Base-by-base conservation (phyloP, 2,113 vertebrate species). In the Myodes glareolus region DNA sequence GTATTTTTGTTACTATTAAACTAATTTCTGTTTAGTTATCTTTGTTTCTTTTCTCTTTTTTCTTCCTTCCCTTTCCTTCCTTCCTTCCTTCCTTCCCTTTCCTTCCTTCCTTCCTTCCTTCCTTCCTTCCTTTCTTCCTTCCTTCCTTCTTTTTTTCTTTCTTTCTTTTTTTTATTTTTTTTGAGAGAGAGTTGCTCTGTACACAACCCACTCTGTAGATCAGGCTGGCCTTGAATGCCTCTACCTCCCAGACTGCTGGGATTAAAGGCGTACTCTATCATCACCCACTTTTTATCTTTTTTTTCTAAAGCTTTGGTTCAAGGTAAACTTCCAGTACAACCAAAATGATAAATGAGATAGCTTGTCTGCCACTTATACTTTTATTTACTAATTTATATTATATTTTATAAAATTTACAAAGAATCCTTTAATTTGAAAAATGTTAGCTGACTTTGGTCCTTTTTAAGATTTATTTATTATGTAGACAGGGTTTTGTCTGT, bases 231-330 rank as follows among this genome's bases (percentile, higher is more conserved):
- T n/a, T 3, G 17, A 39, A 72, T 19, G 19, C n/a, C 8, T 73
- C 70, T 73, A n/a, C 19, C 70, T 39, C 70, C 19, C 7, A 19
- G n/a, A 72, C 8, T 23, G 19, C 70, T 39, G 19, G 36, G 36
- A 39, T 70, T 70, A 19, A 70, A n/a, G 68, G 68, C 7, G 1
- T 72, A 16, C 3, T 1, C 70, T 21, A 11, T n/a, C n/a, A 73
- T 8, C n/a, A 39, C 70, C 9, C 19, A 21, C 36, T 21, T 73
- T 45, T 0, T 94, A 19, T 81, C 29, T 78, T 61, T 95, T n/a
- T 36, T 94, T 94, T 95, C 29, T 97, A 75, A 93, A 88, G 29
- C 76, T 78, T 88, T 94, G 50, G 7, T 85, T 21, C 58, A 85
- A 21, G n/a, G 78, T 27, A 73, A 86, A 39, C 61, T 90, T 84